These are phyloP conservation scores for Drosophila bunnanda DNA, from an alignment of 2,888 invertebrate genomes.

Conservation along the genomic window DNA sequence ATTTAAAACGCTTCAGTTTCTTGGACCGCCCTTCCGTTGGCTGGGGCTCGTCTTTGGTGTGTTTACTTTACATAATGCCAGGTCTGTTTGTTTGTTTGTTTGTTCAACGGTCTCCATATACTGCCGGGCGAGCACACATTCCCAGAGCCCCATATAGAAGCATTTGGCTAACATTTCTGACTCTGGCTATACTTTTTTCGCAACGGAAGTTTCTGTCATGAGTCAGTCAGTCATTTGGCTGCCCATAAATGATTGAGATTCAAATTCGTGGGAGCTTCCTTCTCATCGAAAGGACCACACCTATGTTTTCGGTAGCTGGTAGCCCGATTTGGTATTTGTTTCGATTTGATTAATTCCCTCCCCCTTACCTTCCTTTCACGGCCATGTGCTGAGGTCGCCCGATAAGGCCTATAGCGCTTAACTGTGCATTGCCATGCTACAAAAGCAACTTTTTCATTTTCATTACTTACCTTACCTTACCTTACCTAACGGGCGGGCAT, in stretches of 20 bases:
- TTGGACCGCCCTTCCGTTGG: slow-evolving; percentile 43
- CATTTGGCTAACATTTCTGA: slow-evolving; percentile 53
- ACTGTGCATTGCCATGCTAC: slow-evolving; percentile 44
- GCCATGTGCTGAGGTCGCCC: slow-evolving; percentile 64
- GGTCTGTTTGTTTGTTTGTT: slow-evolving; percentile 59
- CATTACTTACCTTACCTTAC: slow-evolving; percentile 3
- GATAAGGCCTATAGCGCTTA: slow-evolving; percentile 56
- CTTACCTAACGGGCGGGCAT: slow-evolving; percentile 25
- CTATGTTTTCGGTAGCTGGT: slow-evolving; percentile 9
- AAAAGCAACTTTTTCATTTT: slow-evolving; percentile 19
- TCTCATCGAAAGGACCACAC: slow-evolving; percentile 49
- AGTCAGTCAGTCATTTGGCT: slow-evolving; percentile 54
- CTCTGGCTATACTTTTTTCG: slow-evolving; percentile 58
- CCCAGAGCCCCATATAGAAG: slow-evolving; percentile 37
- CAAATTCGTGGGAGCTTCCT: slow-evolving; percentile 37
- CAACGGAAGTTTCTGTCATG: slow-evolving; percentile 76
- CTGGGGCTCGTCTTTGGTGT: slow-evolving; percentile 46
- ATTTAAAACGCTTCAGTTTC: slow-evolving; percentile 69
- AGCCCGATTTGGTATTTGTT: slow-evolving; percentile 10
- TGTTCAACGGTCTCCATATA: slow-evolving; percentile 63
- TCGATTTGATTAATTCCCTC: slow-evolving; percentile 57
- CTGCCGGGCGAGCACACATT: slow-evolving; percentile 20
- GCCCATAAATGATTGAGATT: slow-evolving; percentile 60
- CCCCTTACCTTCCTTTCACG: slow-evolving; percentile 50
- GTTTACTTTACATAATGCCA: slow-evolving; percentile 63